Percentiles rank a stretch among this genome's conserved stretches.
phyloP scores from a whole-genome alignment of 2,797 vertebrate genomes.

The Pangasius krempfi region DNA sequence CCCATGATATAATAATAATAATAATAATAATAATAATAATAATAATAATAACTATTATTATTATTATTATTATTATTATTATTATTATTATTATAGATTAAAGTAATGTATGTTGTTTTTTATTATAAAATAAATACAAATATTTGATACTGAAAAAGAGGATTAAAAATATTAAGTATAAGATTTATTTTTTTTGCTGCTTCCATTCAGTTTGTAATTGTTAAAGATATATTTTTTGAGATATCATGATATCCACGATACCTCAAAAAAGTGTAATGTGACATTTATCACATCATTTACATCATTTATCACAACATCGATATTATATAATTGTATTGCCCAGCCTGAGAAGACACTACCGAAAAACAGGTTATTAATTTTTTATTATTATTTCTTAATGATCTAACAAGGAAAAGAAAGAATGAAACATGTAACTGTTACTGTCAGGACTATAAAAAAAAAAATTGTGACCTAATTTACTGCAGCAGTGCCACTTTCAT shows the following conservation, averaged over 20 bases:
- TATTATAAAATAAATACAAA: too few relatives aligned
- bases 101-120: neutral
- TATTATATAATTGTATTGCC: neutral
- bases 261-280: neutral
- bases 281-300: neutral
- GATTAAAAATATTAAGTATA: too few relatives aligned
- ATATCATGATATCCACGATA: neutral
- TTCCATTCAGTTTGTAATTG: too few relatives aligned
- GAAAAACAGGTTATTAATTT: too few relatives aligned
- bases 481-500: neutral
- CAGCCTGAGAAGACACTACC: neutral
- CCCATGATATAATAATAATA: too few relatives aligned
- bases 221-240: neutral
- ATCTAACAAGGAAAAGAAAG: neutral
- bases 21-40: too few relatives aligned
- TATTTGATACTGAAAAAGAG: too few relatives aligned
- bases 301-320: neutral
- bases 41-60: too few relatives aligned
- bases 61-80: too few relatives aligned
- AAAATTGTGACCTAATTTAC: neutral
- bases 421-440: neutral
- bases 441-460: neutral
- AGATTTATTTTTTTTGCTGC: too few relatives aligned
- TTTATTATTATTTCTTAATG: too few relatives aligned
- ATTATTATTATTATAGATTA: too few relatives aligned